Conservation (phyloP, 2,888 invertebrate genomes). For the Ischnura elegans region DNA sequence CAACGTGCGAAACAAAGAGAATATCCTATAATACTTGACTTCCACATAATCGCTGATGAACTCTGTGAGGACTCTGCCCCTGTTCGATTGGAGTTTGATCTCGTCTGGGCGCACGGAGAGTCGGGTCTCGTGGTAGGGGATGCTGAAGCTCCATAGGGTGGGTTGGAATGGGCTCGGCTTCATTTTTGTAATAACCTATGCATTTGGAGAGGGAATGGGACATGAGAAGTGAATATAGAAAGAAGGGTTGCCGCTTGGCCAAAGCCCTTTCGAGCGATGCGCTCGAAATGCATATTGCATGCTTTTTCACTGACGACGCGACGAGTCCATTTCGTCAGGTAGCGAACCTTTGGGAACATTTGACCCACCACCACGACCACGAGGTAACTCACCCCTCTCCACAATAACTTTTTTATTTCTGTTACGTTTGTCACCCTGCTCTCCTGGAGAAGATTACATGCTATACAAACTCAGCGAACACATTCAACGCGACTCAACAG, state of each 20-base stretch:
- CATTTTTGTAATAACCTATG: background rate
- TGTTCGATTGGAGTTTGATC: background rate
- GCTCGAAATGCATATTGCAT: slow-evolving; percentile 27
- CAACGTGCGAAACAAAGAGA: background rate
- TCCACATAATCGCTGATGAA: background rate
- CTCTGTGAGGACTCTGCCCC: background rate
- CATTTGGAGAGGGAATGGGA: background rate
- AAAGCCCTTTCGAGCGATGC: slow-evolving; percentile 24
- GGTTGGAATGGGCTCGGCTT: background rate
- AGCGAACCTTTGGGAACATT: background rate
- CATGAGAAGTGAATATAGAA: background rate
- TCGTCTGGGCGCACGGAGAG: background rate
- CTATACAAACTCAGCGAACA: background rate
- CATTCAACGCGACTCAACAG: background rate
- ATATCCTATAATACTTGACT: too few species aligned
- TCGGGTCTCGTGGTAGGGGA: background rate
- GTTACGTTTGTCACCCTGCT: background rate
- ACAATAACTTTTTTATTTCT: background rate
- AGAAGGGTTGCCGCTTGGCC: background rate
- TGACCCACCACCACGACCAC: background rate
- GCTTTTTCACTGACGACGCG: background rate
- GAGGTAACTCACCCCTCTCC: background rate
- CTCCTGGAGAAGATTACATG: background rate
- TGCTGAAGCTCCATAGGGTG: background rate
- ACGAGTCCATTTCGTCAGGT: background rate